A percentile compares a stretch with the other conserved stretches of the same genome.
phyloP scores from a whole-genome alignment of 2,797 vertebrate species.

The Myotis planiceps region DNA sequence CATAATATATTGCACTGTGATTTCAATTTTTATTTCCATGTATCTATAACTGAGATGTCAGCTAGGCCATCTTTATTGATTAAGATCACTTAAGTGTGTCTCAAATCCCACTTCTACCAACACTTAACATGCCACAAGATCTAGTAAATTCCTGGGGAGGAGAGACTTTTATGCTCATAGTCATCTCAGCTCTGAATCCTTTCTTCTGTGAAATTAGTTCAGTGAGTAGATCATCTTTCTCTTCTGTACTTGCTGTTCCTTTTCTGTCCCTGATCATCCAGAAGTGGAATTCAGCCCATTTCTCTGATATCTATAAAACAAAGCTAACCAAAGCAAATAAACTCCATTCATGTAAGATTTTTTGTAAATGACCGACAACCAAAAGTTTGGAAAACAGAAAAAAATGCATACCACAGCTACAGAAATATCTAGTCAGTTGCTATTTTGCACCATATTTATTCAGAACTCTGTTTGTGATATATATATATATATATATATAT shows the following conservation, averaged over 20 bases:
- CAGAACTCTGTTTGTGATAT: not conserved
- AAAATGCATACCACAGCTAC: not conserved
- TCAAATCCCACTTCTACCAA: not conserved
- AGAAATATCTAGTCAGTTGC: not conserved
- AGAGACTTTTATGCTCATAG: rapidly evolving
- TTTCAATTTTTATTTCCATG: conserved; percentile 40
- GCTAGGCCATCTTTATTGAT: not conserved
- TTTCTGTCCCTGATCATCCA: not conserved
- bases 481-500: not conserved
- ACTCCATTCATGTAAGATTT: not conserved
- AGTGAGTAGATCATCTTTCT: not conserved
- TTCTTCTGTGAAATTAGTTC: not conserved
- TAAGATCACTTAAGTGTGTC: not conserved
- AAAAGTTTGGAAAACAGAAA: not conserved
- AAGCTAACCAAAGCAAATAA: not conserved
- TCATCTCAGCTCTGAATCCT: not conserved
- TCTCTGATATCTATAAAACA: not conserved
- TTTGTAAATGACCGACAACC: not conserved
- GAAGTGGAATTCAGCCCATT: not conserved
- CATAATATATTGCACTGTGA: not conserved
- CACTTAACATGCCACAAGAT: not conserved
- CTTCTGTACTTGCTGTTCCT: not conserved
- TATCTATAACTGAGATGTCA: conserved; percentile 42
- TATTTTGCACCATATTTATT: not conserved
- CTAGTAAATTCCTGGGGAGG: not conserved